These are phyloP conservation scores for Sussaba pulchella DNA, from an alignment of 2,888 invertebrate species.

Conservation along the genomic window DNA sequence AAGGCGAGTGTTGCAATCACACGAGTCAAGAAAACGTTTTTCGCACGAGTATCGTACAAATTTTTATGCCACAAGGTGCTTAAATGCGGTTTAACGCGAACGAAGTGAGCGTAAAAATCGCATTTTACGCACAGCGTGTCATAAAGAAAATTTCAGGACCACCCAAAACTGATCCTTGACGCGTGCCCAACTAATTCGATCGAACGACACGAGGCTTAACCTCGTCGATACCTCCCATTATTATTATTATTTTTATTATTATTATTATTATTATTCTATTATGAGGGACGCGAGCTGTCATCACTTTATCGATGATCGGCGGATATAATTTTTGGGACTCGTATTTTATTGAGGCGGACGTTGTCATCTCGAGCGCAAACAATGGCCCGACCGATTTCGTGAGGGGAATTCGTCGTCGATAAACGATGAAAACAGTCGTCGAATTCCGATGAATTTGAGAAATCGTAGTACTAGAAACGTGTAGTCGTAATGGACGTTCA, in stretches of 20 bases:
- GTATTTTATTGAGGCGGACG: neutral
- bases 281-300: neutral
- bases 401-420: constrained; percentile 6
- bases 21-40: too few relatives aligned
- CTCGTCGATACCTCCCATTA: neutral
- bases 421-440: neutral
- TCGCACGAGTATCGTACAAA: too few relatives aligned
- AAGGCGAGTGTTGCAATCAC: too few relatives aligned
- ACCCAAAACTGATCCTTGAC: neutral
- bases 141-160: constrained; percentile 17
- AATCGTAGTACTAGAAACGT: neutral
- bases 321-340: constrained; percentile 8
- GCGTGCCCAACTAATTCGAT: neutral
- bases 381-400: neutral
- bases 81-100: too few relatives aligned
- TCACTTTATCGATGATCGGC: constrained; percentile 1
- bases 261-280: neutral
- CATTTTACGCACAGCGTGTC: too few relatives aligned
- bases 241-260: neutral
- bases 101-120: too few relatives aligned
- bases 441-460: neutral
- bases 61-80: too few relatives aligned
- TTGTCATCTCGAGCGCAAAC: constrained; percentile 7
- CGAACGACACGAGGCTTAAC: constrained; percentile 10
- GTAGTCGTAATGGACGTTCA: neutral